Evolutionary conservation across 2,888 invertebrate genomes (phyloP).

Genomic region (Eupithecia vulgata): DNA sequence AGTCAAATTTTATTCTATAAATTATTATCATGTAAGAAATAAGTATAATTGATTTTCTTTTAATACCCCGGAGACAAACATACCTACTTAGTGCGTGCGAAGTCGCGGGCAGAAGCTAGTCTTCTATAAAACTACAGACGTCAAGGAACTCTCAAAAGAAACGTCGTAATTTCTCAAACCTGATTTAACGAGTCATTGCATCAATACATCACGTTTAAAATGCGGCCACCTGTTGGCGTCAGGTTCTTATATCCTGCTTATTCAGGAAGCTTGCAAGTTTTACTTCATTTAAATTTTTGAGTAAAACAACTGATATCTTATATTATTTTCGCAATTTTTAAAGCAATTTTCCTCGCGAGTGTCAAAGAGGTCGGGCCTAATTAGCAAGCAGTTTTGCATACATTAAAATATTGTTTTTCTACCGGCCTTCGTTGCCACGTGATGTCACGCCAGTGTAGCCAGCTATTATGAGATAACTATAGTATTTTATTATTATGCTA

Average conservation of each 20-base stretch:
- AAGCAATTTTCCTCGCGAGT: constrained; percentile 12
- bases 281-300: constrained; percentile 4
- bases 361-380: constrained; percentile 21
- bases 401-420: constrained; percentile 20
- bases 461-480: constrained; percentile 21
- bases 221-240: constrained; percentile 23
- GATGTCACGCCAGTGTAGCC: constrained; percentile 21
- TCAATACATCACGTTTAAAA: constrained; percentile 27
- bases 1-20: no score
- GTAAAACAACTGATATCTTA: not conserved
- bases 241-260: constrained; percentile 28
- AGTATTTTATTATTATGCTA: constrained; percentile 26
- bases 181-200: constrained; percentile 19
- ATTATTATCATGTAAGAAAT: no score
- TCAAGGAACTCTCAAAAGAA: not conserved
- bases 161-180: constrained; percentile 16
- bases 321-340: not conserved
- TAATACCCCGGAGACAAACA: no score
- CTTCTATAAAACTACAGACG: not conserved
- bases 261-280: constrained; percentile 23
- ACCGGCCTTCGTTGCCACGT: constrained; percentile 21
- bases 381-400: constrained; percentile 22
- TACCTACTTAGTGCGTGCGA: no score
- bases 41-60: no score
- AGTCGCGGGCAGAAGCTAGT: no score